Conservation (phyloP, 1,140 invertebrate species). For the Procambarus clarkii region DNA sequence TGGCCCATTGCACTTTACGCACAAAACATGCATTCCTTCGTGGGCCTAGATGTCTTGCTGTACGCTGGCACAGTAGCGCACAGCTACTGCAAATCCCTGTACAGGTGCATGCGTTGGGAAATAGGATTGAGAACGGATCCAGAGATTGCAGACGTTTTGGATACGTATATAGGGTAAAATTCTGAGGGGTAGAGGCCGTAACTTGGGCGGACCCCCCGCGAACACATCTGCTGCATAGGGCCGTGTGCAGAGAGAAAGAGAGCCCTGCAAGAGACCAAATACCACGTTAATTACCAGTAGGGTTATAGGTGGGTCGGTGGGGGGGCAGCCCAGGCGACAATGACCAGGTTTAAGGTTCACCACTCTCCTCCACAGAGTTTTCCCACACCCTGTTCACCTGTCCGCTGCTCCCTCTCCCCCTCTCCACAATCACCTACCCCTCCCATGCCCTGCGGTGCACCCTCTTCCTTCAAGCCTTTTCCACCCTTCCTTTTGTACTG, state of each 20-base stretch:
- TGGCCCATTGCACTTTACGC: background rate
- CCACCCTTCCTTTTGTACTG: conserved; percentile 59
- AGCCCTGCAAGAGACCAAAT: conserved; percentile 1
- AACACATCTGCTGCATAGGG: background rate
- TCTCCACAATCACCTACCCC: background rate
- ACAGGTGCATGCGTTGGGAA: background rate
- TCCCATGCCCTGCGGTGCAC: conserved; percentile 50
- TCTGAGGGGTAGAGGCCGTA: background rate
- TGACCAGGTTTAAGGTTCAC: conserved; percentile 16
- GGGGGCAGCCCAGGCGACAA: conserved; percentile 10
- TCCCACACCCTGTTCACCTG: conserved; percentile 69
- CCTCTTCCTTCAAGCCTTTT: conserved; percentile 69
- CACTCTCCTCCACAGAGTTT: conserved; percentile 35
- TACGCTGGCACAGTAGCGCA: background rate
- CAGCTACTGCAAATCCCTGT: background rate
- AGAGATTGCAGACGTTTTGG: background rate
- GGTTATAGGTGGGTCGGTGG: background rate
- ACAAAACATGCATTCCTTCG: too few relatives aligned
- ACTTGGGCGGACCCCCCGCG: background rate
- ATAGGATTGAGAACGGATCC: background rate
- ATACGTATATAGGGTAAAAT: background rate
- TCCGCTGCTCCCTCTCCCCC: conserved; percentile 23
- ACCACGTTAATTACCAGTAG: conserved; percentile 20
- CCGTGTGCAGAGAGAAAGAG: background rate
- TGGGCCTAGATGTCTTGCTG: background rate